These are phyloP conservation scores for Oscheius myriophilus DNA, from an alignment of 2,888 invertebrate genomes.

Conservation along the genomic window DNA sequence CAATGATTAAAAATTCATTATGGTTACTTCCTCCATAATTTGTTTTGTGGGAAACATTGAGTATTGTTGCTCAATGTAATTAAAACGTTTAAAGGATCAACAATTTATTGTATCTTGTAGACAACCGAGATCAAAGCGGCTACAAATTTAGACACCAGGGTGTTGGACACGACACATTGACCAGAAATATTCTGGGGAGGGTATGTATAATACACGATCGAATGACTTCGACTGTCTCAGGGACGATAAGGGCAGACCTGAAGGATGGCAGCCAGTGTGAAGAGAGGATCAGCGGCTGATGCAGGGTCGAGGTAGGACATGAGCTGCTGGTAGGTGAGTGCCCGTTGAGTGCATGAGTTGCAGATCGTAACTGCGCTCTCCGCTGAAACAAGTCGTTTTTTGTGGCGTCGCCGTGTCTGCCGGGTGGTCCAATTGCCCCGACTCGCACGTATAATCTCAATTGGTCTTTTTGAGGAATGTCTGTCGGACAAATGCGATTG, in stretches of 20 bases:
- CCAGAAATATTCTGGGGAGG: conserved; percentile 8
- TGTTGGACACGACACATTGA: conserved; percentile 21
- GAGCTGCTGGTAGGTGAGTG: conserved; percentile 53
- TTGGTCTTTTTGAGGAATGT: conserved; percentile 31
- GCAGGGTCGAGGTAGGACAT: conserved; percentile 48
- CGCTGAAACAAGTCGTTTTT: conserved; percentile 25
- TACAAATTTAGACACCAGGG: conserved; percentile 25
- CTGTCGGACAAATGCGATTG: conserved; percentile 31
- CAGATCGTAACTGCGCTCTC: conserved; percentile 34
- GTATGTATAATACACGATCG: background rate
- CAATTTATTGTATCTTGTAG: conserved; percentile 26
- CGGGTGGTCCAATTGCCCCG: background rate
- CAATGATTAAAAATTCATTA: no score
- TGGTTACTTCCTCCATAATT: no score
- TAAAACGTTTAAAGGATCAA: background rate
- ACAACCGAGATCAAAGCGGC: conserved; percentile 9
- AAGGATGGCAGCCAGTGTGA: conserved; percentile 49
- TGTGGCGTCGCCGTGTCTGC: background rate
- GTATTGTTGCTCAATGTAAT: no score
- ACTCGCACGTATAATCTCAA: conserved; percentile 32
- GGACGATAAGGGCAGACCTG: conserved; percentile 43
- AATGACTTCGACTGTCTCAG: no score
- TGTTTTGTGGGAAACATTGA: no score
- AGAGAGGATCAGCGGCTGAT: conserved; percentile 40
- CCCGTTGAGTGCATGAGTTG: conserved; percentile 54